Percentiles rank a stretch among this genome's conserved stretches.
Evolutionary conservation across 2,113 vertebrate species (phyloP).

Genomic region (Mormoops blainvillei): DNA sequence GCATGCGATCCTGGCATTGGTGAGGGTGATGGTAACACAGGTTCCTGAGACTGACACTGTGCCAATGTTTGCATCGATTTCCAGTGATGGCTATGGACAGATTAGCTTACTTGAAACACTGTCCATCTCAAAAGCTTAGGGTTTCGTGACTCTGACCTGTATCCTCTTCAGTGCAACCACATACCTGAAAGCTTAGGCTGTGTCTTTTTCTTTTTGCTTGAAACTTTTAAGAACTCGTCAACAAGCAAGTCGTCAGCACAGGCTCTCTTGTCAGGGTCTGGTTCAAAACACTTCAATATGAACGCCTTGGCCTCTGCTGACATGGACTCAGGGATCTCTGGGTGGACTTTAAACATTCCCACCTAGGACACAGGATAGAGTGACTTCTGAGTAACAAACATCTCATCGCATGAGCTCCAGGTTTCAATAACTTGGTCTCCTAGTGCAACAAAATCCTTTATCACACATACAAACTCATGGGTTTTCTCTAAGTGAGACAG

Average conservation of each 20-base stretch:
- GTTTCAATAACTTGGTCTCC: background rate
- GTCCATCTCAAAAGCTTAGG: background rate
- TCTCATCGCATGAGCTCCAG: background rate
- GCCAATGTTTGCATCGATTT: background rate
- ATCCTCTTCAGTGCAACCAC: background rate
- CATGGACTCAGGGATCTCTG: conserved; percentile 98
- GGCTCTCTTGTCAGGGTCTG: conserved; percentile 92
- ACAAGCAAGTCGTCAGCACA: conserved; percentile 90
- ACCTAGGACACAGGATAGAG: conserved; percentile 81
- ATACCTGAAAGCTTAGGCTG: conserved; percentile 89
- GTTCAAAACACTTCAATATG: conserved; percentile 96
- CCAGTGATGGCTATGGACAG: background rate
- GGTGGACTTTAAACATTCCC: conserved; percentile 99
- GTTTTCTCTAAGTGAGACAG: background rate
- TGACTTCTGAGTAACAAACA: background rate
- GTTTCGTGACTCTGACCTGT: background rate
- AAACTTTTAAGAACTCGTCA: conserved; percentile 97
- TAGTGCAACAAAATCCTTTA: background rate
- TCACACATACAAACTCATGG: background rate
- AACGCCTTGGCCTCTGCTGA: conserved; percentile 96
- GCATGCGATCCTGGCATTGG: background rate
- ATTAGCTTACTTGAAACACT: background rate
- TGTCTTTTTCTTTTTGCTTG: conserved; percentile 93
- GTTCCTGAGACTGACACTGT: background rate
- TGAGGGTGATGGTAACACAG: background rate